phyloP scores from a whole-genome alignment of 1,140 invertebrate genomes.

The Whitmania pigra region DNA sequence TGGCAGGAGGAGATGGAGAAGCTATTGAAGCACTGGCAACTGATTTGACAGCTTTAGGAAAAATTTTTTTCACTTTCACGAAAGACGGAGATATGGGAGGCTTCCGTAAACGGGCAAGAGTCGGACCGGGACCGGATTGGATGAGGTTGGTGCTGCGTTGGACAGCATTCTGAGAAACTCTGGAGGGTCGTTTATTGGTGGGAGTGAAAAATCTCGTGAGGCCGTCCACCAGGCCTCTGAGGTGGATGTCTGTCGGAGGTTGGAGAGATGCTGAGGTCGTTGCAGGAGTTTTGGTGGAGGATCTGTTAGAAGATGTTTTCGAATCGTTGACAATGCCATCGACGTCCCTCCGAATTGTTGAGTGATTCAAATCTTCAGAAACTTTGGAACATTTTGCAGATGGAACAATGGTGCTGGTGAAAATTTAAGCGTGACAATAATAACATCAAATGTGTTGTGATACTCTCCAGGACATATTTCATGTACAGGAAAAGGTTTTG shows the following conservation, averaged over 20 bases:
- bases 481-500: no score
- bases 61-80: neutral
- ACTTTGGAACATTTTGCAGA: no score
- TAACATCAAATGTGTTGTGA: neutral
- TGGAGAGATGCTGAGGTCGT: neutral
- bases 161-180: constrained; percentile 31
- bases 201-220: constrained; percentile 42
- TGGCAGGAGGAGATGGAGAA: no score
- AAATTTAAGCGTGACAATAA: constrained; percentile 10
- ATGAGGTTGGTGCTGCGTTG: neutral
- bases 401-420: constrained; percentile 14
- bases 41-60: neutral
- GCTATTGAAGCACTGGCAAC: neutral
- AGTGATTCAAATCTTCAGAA: no score
- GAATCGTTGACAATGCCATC: constrained; percentile 16
- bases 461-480: no score
- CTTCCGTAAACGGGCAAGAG: no score
- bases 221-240: constrained; percentile 36
- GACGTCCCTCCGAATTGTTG: no score
- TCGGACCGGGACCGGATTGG: no score
- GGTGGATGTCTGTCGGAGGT: constrained; percentile 13
- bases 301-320: neutral
- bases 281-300: neutral
- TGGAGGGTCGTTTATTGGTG: constrained; percentile 39
- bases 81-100: neutral